Percentiles rank a stretch among this genome's conserved stretches.
These are phyloP conservation scores for Reticulitermes speratus DNA, from an alignment of 1,140 invertebrate species.

Conservation along the genomic window DNA sequence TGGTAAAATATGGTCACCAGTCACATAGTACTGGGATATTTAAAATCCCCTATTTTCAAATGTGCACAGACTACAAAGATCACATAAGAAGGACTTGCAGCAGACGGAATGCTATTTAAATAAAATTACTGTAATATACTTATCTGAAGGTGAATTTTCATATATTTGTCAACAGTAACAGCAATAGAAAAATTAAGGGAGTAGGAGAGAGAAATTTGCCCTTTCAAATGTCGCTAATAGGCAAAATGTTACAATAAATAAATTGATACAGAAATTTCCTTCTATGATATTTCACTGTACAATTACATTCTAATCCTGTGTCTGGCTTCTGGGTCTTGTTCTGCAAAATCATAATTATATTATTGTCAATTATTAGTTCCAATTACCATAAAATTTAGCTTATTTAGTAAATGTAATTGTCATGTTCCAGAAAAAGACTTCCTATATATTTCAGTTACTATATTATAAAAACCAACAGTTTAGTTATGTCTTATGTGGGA, in stretches of 20 bases:
- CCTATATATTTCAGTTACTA: neutral
- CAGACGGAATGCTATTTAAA: neutral
- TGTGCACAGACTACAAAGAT: no score
- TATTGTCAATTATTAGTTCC: neutral
- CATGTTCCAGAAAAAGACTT: neutral
- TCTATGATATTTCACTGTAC: conserved; percentile 3
- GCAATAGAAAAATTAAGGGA: conserved; percentile 16
- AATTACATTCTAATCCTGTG: neutral
- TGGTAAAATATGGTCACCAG: no score
- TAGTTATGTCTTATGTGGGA: neutral
- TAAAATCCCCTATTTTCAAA: no score
- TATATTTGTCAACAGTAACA: neutral
- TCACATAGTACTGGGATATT: no score
- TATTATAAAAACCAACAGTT: neutral
- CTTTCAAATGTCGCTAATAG: conserved; percentile 7
- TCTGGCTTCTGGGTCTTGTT: neutral
- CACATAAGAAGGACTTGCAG: no score
- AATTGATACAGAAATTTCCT: neutral
- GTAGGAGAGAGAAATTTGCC: neutral
- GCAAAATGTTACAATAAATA: neutral
- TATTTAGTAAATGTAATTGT: neutral
- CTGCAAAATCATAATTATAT: conserved; percentile 1
- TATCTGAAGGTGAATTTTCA: conserved; percentile 17
- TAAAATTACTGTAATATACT: neutral
- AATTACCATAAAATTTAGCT: neutral